Evolutionary conservation across 2,113 vertebrate species (phyloP), one percentile per base, ranked within the genome.

Genomic region (Megalops atlanticus): DNA sequence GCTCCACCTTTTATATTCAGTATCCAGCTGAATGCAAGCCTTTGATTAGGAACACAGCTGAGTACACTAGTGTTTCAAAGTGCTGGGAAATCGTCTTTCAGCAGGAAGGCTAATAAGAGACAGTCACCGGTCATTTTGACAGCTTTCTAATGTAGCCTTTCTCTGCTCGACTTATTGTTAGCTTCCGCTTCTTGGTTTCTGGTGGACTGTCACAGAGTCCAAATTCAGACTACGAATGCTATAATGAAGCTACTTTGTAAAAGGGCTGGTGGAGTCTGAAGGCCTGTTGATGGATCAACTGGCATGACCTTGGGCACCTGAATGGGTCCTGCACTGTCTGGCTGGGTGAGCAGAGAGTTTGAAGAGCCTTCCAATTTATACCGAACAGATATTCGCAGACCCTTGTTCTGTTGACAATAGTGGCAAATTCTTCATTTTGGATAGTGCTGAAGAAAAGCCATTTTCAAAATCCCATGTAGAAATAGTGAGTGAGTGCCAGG

Each of bases 51-150:
- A 85, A 82, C 85, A 83, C 88, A 89, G 88, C 86, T 88, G 86
- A 89, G 85, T 52, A 78, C 45, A 83, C 87, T 91, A 81, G 83
- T 81, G 88, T 92, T 92, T 91, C 89, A 93, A 89, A 89, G 89
- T 84, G 83, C 80, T 86, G 88, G 88, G 89, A 92, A 90, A 81
- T 71, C 35, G 86, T 77, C 87, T 91, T 89, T 92, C 90, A 82
- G 77, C 83, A 58, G 79, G 54, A 81, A 79, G 45, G 80, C 73
- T 81, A 85, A 86, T 87, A 90, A 88, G 86, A 83, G 86, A 87
- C 80, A 71, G 82, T 88, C 88, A 81, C 81, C 83, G 79, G 86
- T 82, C 85, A 70, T 86, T 84, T 89, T 84, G 83, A 87, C 88
- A 87, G 84, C 85, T 88, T 86, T 74, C 83, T 80, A 75, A 85